Base-by-base conservation (phyloP, 2,888 invertebrate species). In the Melanostoma scalare region DNA sequence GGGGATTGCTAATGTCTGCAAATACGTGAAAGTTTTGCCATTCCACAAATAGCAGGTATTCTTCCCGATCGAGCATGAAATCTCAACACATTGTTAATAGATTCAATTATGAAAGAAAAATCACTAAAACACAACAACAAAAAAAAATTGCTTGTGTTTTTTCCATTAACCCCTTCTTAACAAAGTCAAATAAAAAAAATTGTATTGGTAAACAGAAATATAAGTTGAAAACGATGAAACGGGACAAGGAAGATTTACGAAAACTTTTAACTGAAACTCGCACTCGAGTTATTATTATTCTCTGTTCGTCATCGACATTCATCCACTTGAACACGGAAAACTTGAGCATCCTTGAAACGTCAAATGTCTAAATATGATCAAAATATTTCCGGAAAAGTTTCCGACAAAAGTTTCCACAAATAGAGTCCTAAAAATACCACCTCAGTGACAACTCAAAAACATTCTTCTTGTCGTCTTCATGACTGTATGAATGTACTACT, bases 311-410 rank as follows among this genome's bases (percentile, higher is more conserved):
- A 82, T 82, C 82, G 73, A 82, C 82, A 73, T 82, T 77, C 63
- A 78, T 69, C 63, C 69, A 82, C 77, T 82, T 65, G 77, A 82
- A 74, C 82, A 78, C 69, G 73, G 56, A 82, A 63, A 73, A 58
- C 82, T 82, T 68, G 63, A 82, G 73, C 73, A 77, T 82, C 82
- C 72, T 77, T 82, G 63, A 73, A 73, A 69, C 46, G 82, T 77
- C 82, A 82, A 82, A 82, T 77, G 69, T 82, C 63, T 78, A 82
- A 82, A 77, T 82, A 82, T 77, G 78, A 77, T 82, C 77, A 82
- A 74, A 82, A 82, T 78, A 74, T 77, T 82, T 77, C 61, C 73
- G 63, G 44, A 31, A 38, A 81, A 81, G 31, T 77, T 77, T 68
- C 50, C 52, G 44, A 63, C 53, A 30, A 76, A 82, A 77, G 55